Evolutionary conservation across 2,113 vertebrate genomes (phyloP), one percentile per base, ranked within the genome.

Genomic region (Melozone crissalis): DNA sequence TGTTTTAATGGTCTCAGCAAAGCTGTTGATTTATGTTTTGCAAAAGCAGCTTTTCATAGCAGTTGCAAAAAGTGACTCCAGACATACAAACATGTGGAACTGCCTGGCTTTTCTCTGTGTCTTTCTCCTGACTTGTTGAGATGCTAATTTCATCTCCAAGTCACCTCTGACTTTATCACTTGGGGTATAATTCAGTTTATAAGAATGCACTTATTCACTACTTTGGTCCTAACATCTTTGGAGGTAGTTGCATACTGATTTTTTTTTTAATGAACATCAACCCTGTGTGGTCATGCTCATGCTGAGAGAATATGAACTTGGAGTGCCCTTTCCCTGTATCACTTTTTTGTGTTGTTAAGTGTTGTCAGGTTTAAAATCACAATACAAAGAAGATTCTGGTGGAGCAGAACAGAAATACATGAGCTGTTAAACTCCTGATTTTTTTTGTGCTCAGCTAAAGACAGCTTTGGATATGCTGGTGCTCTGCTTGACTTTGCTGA

Each of bases 61-160:
- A 46, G 49, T 68, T 89, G 43, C 66, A 84, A 35, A 47, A 87
- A 71, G 37, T 28, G 16, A 17, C n/a, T 88, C 28, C 12, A 8
- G 35, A 22, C 4, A 7, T 1, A 6, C 3, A 4, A 27, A 54
- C 1, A 0, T 27, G 9, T 58, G 51, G 18, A 58, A 22, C 55
- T 59, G 4, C 13, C 20, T 55, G 15, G 7, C n/a, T n/a, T 82
- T 82, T 59, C 23, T 23, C 55, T 73, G 16, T 62, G 63, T 14
- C 4, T 16, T 52, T 47, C 37, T 72, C 3, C 62, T 66, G 79
- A 41, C 63, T 72, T 78, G 23, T 63, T 59, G 39, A 55, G 61
- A 10, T 90, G 59, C 11, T 44, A 12, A 9, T 80, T 82, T 54
- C 20, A 31, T 21, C 44, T 79, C 35, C 33, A 74, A 41, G 30